Evolutionary conservation across 2,888 invertebrate species (phyloP), one percentile per base, ranked within the genome.

Genomic region (Lycia hirtaria): DNA sequence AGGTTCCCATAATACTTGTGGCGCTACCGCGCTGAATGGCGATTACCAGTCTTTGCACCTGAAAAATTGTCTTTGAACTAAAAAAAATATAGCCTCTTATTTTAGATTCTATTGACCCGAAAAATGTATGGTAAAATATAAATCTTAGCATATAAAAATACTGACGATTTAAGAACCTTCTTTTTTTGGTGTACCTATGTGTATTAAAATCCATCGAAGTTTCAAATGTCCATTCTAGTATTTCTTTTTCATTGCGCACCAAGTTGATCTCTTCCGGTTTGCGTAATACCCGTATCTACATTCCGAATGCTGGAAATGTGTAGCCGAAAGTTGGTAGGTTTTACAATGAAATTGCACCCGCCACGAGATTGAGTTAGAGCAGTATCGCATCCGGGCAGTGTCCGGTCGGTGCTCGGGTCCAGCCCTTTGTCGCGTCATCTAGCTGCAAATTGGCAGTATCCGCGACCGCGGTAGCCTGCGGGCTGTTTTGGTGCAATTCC

Each of bases 371-470:
- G 80, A 81, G 80, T 84, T 83, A 80, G 72, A 71, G 41, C 60
- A 60, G 72, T 61, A 68, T 74, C 72, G 71, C 72, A 69, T 69
- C 62, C 67, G 62, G 64, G 55, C 67, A 65, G 65, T 14, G 55
- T 49, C 67, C 73, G 63, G 38, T 14, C 64, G 60, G 68, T 68
- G 61, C 64, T 71, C 73, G 77, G 73, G 20, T 15, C 52, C 20
- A 24, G 24, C 78, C 85, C 85, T 87, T 87, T 87, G 86, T 85
- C 80, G 78, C 75, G 71, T 85, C 86, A 85, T 87, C 84, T 85
- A 78, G 80, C 81, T 86, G 79, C 83, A 87, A 89, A 89, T 89
- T 89, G 88, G 79, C 80, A 86, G 85, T 76, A 72, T 70, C 71
- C 68, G 62, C 59, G 68, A 58, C 62, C 64, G 56, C 54, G 44